Evolutionary conservation across 2,113 vertebrate genomes (phyloP), one percentile per base, ranked within the genome.

Genomic region (Loxodonta africana): DNA sequence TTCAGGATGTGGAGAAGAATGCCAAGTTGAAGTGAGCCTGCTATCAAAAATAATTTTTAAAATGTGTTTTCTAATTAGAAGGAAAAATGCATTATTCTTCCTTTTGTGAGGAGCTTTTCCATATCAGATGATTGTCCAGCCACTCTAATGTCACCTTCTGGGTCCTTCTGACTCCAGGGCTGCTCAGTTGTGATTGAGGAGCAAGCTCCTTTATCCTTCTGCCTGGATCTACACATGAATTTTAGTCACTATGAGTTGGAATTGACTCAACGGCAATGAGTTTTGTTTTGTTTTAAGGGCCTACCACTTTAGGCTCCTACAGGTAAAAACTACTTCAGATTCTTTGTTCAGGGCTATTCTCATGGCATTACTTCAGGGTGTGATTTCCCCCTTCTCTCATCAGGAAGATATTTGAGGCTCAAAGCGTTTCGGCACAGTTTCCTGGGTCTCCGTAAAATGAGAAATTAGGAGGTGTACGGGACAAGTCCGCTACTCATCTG

Each of bases 41-140:
- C 65, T 82, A 88, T 88, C 95, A 63, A 97, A 96, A 96, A 76
- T 80, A 51, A 80, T 84, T 90, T 74, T 85, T 69, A 15, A 94
- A 78, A n/a, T 88, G 33, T 78, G 1, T 77, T 69, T 89, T 44
- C 86, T 30, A 95, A 48, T 73, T 67, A 69, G 37, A 67, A 57
- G 92, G 33, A 78, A 91, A 81, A 91, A 76, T 74, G 41, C 48
- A 65, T 93, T 89, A 25, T 93, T 93, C 90, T 92, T 87, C 26
- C 48, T 88, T 62, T 67, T 51, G 3, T 5, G 53, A 60, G 25
- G 53, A 37, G 20, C 30, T 80, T 95, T 91, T 88, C 46, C 11
- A n/a, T 51, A 77, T 95, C 67, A 51, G 11, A 28, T 94, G 15
- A 33, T 88, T 76, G 8, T 18, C 62, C 15, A 0, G 67, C 46